phyloP scores from a whole-genome alignment of 2,113 vertebrate species.

The Camelus dromedarius region DNA sequence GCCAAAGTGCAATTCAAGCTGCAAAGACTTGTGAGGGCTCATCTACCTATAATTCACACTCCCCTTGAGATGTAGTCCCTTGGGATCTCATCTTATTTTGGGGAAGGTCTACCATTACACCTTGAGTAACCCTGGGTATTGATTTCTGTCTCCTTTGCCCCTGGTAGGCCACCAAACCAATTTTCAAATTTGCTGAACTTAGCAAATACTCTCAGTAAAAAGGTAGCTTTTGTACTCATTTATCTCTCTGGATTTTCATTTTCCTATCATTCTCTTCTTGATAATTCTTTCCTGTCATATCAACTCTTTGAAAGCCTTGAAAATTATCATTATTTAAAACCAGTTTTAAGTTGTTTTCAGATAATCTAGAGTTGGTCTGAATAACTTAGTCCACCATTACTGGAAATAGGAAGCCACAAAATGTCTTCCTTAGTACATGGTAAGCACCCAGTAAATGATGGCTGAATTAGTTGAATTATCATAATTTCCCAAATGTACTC shows the following conservation, averaged over 20 bases:
- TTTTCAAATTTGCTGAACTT: not conserved
- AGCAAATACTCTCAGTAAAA: not conserved
- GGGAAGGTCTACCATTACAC: not conserved
- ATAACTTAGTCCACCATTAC: not conserved
- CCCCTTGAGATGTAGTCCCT: not conserved
- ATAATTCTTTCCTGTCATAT: not conserved
- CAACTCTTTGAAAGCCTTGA: not conserved
- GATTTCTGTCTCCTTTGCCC: not conserved
- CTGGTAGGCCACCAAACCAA: not conserved
- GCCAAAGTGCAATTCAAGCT: not conserved
- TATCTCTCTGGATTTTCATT: not conserved
- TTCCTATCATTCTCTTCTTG: not conserved
- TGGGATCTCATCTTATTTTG: not conserved
- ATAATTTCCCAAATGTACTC: not conserved
- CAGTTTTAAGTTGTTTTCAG: not conserved
- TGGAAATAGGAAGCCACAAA: not conserved
- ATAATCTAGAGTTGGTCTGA: not conserved
- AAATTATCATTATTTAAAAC: not conserved
- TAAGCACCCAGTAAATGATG: not conserved
- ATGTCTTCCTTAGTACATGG: not conserved
- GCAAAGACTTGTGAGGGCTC: not conserved
- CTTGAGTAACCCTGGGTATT: not conserved
- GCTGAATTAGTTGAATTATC: not conserved
- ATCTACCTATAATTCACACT: not conserved
- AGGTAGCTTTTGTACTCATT: not conserved